These are phyloP conservation scores for Lottia gigantea DNA, from an alignment of 2,888 invertebrate species.

Conservation along the genomic window DNA sequence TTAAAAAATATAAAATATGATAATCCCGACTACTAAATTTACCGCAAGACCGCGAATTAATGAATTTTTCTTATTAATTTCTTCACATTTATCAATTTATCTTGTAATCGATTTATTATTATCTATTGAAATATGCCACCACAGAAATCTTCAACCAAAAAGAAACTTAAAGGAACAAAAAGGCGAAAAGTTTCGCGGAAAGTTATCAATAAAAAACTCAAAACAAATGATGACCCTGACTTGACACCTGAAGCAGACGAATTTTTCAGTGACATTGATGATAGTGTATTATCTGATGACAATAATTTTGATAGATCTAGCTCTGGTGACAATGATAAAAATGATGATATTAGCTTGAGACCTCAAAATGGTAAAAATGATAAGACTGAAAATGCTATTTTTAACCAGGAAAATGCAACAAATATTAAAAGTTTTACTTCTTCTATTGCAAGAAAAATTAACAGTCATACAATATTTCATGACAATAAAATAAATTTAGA, in stretches of 20 bases:
- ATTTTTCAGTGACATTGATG: not conserved
- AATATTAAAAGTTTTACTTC: not conserved
- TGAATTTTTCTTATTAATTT: not conserved
- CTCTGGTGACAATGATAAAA: not conserved
- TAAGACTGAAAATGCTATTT: not conserved
- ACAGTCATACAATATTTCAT: no score
- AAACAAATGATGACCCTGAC: not conserved
- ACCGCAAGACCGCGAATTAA: not conserved
- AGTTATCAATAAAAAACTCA: not conserved
- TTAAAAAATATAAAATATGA: not conserved
- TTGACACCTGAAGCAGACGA: not conserved
- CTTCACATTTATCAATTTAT: not conserved
- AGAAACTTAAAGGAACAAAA: not conserved
- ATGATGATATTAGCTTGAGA: not conserved
- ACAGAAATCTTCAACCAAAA: not conserved
- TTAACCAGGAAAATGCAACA: not conserved
- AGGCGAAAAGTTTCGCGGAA: not conserved
- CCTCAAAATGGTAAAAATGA: not conserved
- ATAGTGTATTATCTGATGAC: not conserved
- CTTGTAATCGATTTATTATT: not conserved
- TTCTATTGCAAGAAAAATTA: not conserved
- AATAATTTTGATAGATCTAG: not conserved
- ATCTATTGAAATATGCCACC: not conserved
- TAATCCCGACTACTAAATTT: constrained; percentile 3
- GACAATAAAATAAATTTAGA: no score